Percentiles rank a stretch among this genome's conserved stretches.
Conservation (phyloP, 2,113 vertebrate genomes). For the Notiomystis cincta region DNA sequence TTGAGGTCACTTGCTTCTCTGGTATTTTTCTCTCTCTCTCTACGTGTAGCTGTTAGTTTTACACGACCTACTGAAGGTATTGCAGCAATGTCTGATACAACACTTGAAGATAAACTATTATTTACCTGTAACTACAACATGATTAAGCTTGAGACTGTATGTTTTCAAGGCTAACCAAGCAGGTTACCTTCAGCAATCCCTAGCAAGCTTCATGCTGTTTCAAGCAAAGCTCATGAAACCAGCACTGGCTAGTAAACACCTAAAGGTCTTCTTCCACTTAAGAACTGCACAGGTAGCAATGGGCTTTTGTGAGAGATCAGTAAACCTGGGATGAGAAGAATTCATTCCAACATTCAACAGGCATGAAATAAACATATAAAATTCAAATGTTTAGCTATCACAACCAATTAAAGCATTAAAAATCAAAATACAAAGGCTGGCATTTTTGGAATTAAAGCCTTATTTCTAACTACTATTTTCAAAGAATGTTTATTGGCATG, state of each 20-base stretch:
- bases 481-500: neutral
- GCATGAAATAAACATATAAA: neutral
- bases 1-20: neutral
- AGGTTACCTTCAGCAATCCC: neutral
- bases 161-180: neutral
- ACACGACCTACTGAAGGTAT: neutral
- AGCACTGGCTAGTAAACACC: neutral
- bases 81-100: neutral
- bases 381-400: neutral
- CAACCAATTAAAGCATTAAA: neutral
- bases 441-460: neutral
- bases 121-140: rapidly evolving
- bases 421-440: neutral
- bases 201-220: rapidly evolving
- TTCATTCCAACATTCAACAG: neutral
- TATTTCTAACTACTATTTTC: neutral
- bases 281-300: neutral
- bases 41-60: neutral
- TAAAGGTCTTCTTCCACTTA: neutral
- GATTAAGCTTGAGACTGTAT: neutral
- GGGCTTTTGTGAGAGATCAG: neutral
- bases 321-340: neutral
- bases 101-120: neutral
- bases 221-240: neutral
- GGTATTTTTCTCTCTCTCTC: neutral